phyloP scores from a whole-genome alignment of 2,888 invertebrate genomes.

The Copidosoma aretas region DNA sequence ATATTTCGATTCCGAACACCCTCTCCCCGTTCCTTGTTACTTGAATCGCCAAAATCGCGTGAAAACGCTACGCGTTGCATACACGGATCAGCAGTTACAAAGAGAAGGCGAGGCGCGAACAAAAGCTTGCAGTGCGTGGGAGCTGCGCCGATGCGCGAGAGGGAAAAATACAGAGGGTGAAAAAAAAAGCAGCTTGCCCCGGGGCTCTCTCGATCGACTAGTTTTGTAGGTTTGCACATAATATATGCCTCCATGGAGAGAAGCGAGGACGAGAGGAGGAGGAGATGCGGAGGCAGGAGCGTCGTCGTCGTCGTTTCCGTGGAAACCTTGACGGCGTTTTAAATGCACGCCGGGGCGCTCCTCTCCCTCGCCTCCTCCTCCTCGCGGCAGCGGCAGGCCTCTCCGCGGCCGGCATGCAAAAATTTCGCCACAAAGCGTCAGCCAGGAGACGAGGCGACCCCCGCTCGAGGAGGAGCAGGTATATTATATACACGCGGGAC shows the following conservation, averaged over 20 bases:
- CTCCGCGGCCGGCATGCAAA: conserved; percentile 42
- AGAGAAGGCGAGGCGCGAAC: too few species aligned
- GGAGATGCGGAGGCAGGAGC: conserved; percentile 3
- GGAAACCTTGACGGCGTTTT: conserved; percentile 51
- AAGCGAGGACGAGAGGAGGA: conserved; percentile 4
- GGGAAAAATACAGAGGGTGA: conserved; percentile 36
- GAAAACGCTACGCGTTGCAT: too few species aligned
- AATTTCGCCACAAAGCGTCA: conserved; percentile 48
- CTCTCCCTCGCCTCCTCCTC: conserved; percentile 23
- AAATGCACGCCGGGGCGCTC: conserved; percentile 50
- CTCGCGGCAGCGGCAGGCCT: not conserved
- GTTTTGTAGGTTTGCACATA: not conserved
- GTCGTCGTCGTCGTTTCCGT: conserved; percentile 45
- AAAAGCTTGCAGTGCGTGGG: too few species aligned
- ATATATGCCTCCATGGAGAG: not conserved
- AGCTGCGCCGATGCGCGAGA: conserved; percentile 28
- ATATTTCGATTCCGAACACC: too few species aligned
- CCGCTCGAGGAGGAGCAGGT: conserved; percentile 15
- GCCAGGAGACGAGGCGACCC: not conserved
- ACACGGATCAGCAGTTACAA: too few species aligned
- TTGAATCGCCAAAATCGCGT: too few species aligned
- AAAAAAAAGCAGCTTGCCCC: conserved; percentile 4
- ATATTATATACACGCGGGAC: conserved; percentile 29
- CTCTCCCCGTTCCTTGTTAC: too few species aligned
- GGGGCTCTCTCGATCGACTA: conserved; percentile 1